Conservation (phyloP, 1,140 invertebrate genomes). For the Proctacanthus coquilletti region DNA sequence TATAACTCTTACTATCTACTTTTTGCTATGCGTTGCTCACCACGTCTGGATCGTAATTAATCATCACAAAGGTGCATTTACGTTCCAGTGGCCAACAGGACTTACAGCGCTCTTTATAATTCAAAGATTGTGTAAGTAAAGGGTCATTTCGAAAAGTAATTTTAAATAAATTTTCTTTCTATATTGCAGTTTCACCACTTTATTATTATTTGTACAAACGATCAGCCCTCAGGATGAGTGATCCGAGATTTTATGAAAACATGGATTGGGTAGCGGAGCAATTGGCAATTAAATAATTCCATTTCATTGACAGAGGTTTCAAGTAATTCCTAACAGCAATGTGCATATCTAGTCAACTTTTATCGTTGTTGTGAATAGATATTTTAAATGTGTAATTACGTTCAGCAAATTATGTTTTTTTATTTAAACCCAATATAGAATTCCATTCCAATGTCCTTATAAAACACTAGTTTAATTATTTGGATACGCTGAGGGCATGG, state of each 20-base stretch:
- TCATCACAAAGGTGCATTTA: conserved; percentile 35
- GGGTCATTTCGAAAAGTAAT: neutral
- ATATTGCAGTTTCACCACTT: conserved; percentile 45
- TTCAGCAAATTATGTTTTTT: too few relatives aligned
- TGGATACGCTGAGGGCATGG: too few relatives aligned
- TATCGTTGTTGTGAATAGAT: too few relatives aligned
- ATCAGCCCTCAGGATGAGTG: conserved; percentile 48
- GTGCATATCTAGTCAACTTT: too few relatives aligned
- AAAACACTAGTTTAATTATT: too few relatives aligned
- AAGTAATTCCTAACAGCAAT: too few relatives aligned
- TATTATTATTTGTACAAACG: conserved; percentile 63
- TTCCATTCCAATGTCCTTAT: too few relatives aligned
- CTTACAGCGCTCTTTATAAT: conserved; percentile 41
- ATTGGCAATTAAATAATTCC: conserved; percentile 22
- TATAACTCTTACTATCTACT: conserved; percentile 37
- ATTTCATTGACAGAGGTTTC: too few relatives aligned
- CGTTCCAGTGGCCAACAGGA: conserved; percentile 35
- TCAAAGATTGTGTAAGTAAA: conserved; percentile 22
- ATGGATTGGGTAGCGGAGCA: conserved; percentile 50
- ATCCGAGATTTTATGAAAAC: conserved; percentile 57
- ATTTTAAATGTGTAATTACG: too few relatives aligned
- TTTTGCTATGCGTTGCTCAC: conserved; percentile 37
- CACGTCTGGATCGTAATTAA: conserved; percentile 41
- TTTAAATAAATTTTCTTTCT: conserved; percentile 4
- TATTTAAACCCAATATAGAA: too few relatives aligned